These are phyloP conservation scores for Spheniscus mendiculus DNA, from an alignment of 2,113 vertebrate genomes.

Conservation along the genomic window DNA sequence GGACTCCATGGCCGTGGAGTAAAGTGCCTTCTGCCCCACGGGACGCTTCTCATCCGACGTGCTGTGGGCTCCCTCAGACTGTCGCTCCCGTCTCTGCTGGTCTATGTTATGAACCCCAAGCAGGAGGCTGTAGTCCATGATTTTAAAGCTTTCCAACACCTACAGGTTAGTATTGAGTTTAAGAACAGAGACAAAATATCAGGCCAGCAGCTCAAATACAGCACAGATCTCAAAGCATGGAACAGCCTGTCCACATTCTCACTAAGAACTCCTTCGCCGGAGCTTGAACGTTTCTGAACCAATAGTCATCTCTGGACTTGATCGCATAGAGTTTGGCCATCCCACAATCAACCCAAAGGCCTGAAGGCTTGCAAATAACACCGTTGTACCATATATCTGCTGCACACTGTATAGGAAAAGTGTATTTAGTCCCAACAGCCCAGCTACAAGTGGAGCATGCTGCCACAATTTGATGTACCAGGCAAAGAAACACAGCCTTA, in stretches of 20 bases:
- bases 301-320: background rate
- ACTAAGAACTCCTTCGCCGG: background rate
- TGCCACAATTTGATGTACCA: background rate
- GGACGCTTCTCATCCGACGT: slow-evolving; percentile 90
- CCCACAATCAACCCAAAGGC: background rate
- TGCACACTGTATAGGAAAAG: background rate
- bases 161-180: slow-evolving; percentile 38
- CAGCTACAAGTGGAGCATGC: background rate
- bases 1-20: slow-evolving; percentile 98
- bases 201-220: background rate
- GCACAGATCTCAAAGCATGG: background rate
- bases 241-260: accelerated
- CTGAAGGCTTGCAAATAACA: background rate
- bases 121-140: slow-evolving; percentile 99
- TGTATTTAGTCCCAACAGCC: background rate
- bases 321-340: background rate
- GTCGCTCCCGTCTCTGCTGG: slow-evolving; percentile 89
- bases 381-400: background rate
- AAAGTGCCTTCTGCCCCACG: slow-evolving; percentile 93
- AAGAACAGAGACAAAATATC: slow-evolving; percentile 11
- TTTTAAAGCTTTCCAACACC: slow-evolving; percentile 99
- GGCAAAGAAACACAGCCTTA: background rate
- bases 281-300: background rate
- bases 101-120: slow-evolving; percentile 97
- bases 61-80: slow-evolving; percentile 87